These are phyloP conservation scores for Pontoporia blainvillei DNA, from an alignment of 2,113 vertebrate species.

Conservation along the genomic window DNA sequence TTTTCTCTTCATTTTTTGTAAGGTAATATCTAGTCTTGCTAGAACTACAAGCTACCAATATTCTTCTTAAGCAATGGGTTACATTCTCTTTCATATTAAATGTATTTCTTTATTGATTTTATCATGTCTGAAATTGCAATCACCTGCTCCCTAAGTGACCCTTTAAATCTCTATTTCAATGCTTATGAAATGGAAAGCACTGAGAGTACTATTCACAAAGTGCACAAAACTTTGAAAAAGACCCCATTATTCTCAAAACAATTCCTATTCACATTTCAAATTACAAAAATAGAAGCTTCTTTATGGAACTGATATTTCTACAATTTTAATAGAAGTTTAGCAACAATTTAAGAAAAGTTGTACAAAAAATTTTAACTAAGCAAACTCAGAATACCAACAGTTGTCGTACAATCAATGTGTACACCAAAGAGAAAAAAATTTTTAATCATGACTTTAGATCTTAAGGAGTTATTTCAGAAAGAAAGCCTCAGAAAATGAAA, in stretches of 20 bases:
- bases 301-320: neutral
- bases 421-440: neutral
- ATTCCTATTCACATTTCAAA: slow-evolving; percentile 27
- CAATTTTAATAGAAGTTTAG: slow-evolving; percentile 30
- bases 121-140: neutral
- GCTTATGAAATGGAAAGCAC: neutral
- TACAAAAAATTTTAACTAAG: neutral
- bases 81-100: slow-evolving; percentile 28
- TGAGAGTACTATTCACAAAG: neutral
- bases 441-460: neutral
- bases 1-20: neutral
- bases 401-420: neutral
- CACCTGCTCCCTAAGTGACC: neutral
- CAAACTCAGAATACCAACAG: neutral
- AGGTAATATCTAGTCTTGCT: neutral
- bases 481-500: slow-evolving; percentile 19
- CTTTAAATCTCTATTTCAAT: slow-evolving; percentile 12
- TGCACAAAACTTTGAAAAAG: slow-evolving; percentile 15
- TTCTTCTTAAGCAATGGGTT: neutral
- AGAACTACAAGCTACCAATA: neutral
- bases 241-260: slow-evolving; percentile 8
- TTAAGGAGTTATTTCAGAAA: neutral
- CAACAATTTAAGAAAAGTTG: neutral
- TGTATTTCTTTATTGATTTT: slow-evolving; percentile 9
- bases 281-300: neutral